Percentiles rank a stretch among this genome's conserved stretches.
Evolutionary conservation across 2,113 vertebrate species (phyloP).

Genomic region (Mormyrus iriodes): DNA sequence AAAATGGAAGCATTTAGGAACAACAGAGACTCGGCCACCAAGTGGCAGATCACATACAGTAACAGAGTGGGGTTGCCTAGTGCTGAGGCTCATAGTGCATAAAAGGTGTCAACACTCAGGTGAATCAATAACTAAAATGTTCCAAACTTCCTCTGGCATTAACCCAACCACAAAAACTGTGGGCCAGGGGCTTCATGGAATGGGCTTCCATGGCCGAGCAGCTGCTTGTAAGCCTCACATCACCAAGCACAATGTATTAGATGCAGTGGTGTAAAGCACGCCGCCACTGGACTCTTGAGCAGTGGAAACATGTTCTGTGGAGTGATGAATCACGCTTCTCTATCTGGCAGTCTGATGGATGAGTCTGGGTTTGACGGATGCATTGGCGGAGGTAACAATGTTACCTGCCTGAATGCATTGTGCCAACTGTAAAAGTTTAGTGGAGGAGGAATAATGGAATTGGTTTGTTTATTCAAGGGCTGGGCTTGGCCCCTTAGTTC

Average conservation of each 20-base stretch:
- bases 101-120: background rate
- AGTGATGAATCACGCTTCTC: background rate
- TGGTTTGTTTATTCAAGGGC: background rate
- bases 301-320: background rate
- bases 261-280: background rate
- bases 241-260: background rate
- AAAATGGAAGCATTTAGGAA: background rate
- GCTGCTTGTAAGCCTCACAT: background rate
- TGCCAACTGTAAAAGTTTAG: background rate
- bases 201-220: background rate
- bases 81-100: background rate
- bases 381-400: background rate
- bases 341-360: background rate
- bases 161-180: background rate
- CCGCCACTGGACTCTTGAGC: background rate
- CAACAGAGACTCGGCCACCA: background rate
- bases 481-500: background rate
- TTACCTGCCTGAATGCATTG: background rate
- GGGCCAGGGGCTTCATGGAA: background rate
- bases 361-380: background rate
- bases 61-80: background rate
- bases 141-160: background rate
- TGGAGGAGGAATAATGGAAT: background rate
- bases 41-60: background rate
- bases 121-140: background rate